Evolutionary conservation across 2,888 invertebrate genomes (phyloP).

Genomic region (Rhabditoides inermis): DNA sequence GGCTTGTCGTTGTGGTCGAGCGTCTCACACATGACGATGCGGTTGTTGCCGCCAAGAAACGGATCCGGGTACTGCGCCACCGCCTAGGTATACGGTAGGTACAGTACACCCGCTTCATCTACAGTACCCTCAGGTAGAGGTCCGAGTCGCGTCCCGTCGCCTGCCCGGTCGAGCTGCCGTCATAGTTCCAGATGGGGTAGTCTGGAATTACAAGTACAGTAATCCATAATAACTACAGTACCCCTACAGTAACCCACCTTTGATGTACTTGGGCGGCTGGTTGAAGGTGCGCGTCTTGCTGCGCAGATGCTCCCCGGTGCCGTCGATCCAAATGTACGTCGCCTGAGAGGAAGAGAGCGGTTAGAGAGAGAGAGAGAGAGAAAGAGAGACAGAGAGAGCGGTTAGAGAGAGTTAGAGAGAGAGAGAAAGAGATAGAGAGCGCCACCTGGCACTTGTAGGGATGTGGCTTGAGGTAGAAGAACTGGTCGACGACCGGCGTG

Average conservation of each 20-base stretch:
- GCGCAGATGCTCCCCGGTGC: conserved; percentile 75
- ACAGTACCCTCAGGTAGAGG: conserved; percentile 50
- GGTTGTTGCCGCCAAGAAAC: conserved; percentile 29
- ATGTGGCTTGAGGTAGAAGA: conserved; percentile 11
- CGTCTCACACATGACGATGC: conserved; percentile 56
- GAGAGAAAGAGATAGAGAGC: conserved; percentile 2
- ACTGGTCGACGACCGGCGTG: conserved; percentile 12
- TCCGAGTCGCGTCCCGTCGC: conserved; percentile 50
- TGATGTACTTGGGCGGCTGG: conserved; percentile 67
- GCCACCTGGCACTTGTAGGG: conserved; percentile 22
- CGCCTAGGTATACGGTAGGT: conserved; percentile 19
- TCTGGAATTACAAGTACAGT: conserved; percentile 3
- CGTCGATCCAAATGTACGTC: conserved; percentile 88
- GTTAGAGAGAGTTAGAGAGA: neutral
- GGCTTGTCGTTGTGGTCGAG: conserved; percentile 76
- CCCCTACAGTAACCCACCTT: conserved; percentile 10
- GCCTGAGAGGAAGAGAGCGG: conserved; percentile 55
- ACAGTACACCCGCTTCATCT: too few relatives aligned
- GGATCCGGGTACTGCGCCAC: conserved; percentile 35
- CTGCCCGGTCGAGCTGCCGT: conserved; percentile 84
- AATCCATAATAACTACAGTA: too few relatives aligned
- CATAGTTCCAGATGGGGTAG: conserved; percentile 82
- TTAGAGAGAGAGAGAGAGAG: neutral
- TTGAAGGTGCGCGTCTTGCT: conserved; percentile 78
- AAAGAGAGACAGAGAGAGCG: conserved; percentile 1